Evolutionary conservation across 2,113 vertebrate species (phyloP).

Genomic region (Myotis yumanensis): DNA sequence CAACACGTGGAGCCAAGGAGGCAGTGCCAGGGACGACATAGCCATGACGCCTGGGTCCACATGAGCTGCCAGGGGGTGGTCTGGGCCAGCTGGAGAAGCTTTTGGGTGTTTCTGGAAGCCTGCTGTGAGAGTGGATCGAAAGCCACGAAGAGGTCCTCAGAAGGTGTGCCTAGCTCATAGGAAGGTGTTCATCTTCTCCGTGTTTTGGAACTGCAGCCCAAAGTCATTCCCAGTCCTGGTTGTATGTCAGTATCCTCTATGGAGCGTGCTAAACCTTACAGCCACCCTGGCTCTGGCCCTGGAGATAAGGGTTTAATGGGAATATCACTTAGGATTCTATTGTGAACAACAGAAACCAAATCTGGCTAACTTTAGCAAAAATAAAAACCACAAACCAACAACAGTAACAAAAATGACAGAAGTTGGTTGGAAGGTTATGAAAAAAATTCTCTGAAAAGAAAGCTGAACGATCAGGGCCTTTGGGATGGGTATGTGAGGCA

Average conservation of each 20-base stretch:
- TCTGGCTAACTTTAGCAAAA: background rate
- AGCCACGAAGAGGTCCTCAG: background rate
- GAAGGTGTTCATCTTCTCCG: background rate
- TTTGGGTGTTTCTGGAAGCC: background rate
- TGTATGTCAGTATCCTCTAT: background rate
- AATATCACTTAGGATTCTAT: conserved; percentile 19
- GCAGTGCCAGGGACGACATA: background rate
- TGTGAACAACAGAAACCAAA: background rate
- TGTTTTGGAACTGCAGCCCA: background rate
- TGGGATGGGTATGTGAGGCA: background rate
- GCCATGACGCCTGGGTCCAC: background rate
- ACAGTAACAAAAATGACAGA: background rate
- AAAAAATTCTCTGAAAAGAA: background rate
- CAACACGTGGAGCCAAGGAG: background rate
- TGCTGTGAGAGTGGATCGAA: background rate
- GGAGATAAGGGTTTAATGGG: background rate
- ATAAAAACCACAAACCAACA: background rate
- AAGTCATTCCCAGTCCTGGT: background rate
- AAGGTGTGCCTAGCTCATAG: background rate
- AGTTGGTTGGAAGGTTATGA: background rate
- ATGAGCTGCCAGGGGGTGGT: background rate
- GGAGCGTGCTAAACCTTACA: background rate
- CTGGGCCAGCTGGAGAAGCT: background rate
- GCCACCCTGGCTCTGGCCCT: background rate
- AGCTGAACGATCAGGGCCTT: background rate